phyloP scores from a whole-genome alignment of 1,140 invertebrate species.

The Melipona quadrifasciata region DNA sequence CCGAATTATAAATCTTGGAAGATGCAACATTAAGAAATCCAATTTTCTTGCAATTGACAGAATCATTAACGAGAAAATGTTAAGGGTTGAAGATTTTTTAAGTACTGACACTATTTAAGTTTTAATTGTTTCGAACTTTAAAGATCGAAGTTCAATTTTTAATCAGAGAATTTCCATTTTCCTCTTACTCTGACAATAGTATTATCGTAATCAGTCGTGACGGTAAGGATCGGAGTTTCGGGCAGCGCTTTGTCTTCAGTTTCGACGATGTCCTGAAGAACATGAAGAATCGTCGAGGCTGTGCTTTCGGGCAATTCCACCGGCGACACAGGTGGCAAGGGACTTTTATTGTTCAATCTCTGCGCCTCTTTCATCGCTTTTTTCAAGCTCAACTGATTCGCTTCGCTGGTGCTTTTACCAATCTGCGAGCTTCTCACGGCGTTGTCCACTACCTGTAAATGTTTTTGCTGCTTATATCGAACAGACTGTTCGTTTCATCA shows the following conservation, averaged over 20 bases:
- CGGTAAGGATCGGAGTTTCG: neutral
- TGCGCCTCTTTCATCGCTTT: slow-evolving; percentile 89
- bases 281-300: slow-evolving; percentile 66
- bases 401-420: slow-evolving; percentile 86
- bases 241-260: slow-evolving; percentile 8
- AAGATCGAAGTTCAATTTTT: neutral
- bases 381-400: slow-evolving; percentile 88
- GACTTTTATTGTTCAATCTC: slow-evolving; percentile 82
- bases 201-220: neutral
- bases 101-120: too few species aligned
- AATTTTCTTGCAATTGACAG: too few species aligned
- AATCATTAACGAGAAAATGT: too few species aligned
- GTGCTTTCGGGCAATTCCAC: slow-evolving; percentile 68
- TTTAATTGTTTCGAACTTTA: too few species aligned
- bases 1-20: neutral
- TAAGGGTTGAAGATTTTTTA: too few species aligned
- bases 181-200: slow-evolving; percentile 23
- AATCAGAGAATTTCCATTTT: neutral
- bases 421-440: slow-evolving; percentile 86
- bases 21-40: too few species aligned
- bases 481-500: neutral
- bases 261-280: slow-evolving; percentile 69
- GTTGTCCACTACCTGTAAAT: slow-evolving; percentile 65
- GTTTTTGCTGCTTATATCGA: neutral
- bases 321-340: slow-evolving; percentile 74